These are phyloP conservation scores for Tenualosa ilisha DNA, from an alignment of 2,797 vertebrate genomes.

Conservation along the genomic window DNA sequence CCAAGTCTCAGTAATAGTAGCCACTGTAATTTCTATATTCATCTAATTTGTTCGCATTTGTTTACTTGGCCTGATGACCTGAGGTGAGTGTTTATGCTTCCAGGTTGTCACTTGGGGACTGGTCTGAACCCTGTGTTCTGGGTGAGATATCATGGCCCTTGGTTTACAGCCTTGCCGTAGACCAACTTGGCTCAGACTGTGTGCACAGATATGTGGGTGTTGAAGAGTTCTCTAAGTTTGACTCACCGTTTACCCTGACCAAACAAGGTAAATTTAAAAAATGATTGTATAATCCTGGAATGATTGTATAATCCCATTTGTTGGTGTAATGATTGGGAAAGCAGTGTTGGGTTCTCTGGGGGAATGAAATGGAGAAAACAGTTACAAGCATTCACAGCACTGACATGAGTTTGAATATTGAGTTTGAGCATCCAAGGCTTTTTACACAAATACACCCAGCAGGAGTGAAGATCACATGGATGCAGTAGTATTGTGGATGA, in stretches of 20 bases:
- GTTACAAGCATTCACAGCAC: not conserved
- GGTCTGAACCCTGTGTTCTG: slow-evolving; percentile 60
- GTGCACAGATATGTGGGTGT: slow-evolving; percentile 71
- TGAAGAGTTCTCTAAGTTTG: slow-evolving; percentile 65
- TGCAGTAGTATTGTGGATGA: not conserved
- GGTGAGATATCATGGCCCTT: slow-evolving; percentile 68
- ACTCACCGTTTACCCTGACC: slow-evolving; percentile 67
- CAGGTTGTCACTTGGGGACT: slow-evolving; percentile 71
- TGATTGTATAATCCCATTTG: too few species aligned
- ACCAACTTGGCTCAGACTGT: slow-evolving; percentile 65
- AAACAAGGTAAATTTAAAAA: slow-evolving; percentile 60
- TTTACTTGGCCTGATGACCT: not conserved
- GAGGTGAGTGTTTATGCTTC: not conserved
- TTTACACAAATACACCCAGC: not conserved
- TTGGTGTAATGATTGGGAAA: not conserved
- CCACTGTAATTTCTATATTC: not conserved
- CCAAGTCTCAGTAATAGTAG: not conserved
- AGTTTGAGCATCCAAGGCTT: not conserved
- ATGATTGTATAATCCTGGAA: not conserved
- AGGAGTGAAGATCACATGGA: not conserved
- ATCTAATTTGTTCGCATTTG: not conserved
- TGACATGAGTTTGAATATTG: not conserved
- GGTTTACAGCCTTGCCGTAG: slow-evolving; percentile 65
- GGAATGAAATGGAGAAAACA: not conserved
- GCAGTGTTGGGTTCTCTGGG: not conserved